These are phyloP conservation scores for Dipus sagitta DNA, from an alignment of 2,797 vertebrate species.

Conservation along the genomic window DNA sequence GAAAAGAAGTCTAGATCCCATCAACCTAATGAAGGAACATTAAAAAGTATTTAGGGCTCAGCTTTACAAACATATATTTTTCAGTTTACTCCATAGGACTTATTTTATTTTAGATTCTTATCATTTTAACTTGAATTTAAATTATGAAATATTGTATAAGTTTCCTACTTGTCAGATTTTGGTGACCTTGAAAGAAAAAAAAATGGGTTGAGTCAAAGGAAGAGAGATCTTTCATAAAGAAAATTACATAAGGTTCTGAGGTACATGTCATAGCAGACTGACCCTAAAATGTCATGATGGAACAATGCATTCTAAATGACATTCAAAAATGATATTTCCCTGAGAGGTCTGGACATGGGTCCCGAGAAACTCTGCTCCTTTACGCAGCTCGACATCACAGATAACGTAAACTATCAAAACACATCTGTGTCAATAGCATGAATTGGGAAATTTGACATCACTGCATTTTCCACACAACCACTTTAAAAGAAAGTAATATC, in stretches of 20 bases:
- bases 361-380: background rate
- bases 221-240: conserved; percentile 50
- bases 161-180: conserved; percentile 43
- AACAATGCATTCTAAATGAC: conserved; percentile 5
- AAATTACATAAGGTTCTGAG: background rate
- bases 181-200: conserved; percentile 36
- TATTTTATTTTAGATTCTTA: conserved; percentile 63
- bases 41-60: conserved; percentile 53
- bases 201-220: conserved; percentile 34
- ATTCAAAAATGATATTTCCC: conserved; percentile 13
- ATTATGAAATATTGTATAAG: conserved; percentile 56
- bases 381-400: background rate
- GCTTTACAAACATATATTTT: conserved; percentile 67
- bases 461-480: background rate
- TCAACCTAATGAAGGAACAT: conserved; percentile 63
- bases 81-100: conserved; percentile 4
- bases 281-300: conserved; percentile 14
- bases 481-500: background rate
- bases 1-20: conserved; percentile 21
- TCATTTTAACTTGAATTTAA: conserved; percentile 62
- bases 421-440: background rate
- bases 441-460: background rate
- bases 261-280: conserved; percentile 44
- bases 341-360: conserved; percentile 9
- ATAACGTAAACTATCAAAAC: background rate